Evolutionary conservation across 2,113 vertebrate species (phyloP), one percentile per base, ranked within the genome.

Genomic region (Corynorhinus townsendii): DNA sequence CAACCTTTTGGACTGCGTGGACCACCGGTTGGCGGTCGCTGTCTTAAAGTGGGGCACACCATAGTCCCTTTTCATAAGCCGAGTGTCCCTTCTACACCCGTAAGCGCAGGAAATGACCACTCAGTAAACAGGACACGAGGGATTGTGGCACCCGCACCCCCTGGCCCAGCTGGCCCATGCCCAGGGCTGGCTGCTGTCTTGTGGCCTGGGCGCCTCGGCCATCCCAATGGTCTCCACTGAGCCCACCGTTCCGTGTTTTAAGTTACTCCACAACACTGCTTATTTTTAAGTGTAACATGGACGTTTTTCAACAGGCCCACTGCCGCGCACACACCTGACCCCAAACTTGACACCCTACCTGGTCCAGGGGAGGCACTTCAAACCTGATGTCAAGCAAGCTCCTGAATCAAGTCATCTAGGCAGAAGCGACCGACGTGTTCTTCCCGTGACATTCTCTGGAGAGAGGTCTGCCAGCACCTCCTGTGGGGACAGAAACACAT

Each of bases 161-260:
- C 33, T 49, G 6, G 35, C 38, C 75, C 17, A 24, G 33, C 64
- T 30, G 17, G 52, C 20, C 35, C 35, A 33, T 0, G 17, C 17
- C 7, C 59, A 45, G 19, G 22, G 12, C 26, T 0, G 1, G 24
- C 24, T 20, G 1, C 7, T 12, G 2, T 0, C 19, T 0, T 8
- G 45, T 0, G 26, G 28, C 56, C 66, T 81, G 75, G n/a, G 43
- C 12, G 20, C 56, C 54, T 69, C 12, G 1, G 52, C 12, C 7
- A 4, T 11, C 30, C 62, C 81, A 4, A 0, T 3, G 1, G 71
- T 11, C 24, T 20, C 77, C 33, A 7, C 0, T 0, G 22, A 56
- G 35, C 59, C 73, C 19, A 2, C 17, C 73, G 66, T 3, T 72
- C 49, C 16, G 35, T 12, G 64, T n/a, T 73, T 56, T 45, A 47